Base-by-base conservation (phyloP, 2,888 invertebrate genomes). In the Heliconius hortense region DNA sequence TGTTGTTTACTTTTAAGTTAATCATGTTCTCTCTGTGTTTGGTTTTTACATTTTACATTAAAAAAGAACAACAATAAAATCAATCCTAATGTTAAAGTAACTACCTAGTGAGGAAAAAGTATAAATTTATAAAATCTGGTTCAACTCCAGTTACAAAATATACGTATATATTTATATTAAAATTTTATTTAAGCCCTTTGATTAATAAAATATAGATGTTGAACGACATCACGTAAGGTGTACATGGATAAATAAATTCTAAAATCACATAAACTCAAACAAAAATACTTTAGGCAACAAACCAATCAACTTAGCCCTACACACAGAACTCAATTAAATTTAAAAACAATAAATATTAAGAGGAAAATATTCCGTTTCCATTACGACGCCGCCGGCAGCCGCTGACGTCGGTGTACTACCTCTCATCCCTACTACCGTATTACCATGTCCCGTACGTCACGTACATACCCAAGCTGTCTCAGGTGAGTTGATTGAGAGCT, bases 351-450 rank as follows among this genome's bases (percentile, higher is more conserved):
- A 35, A 64, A 53, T 56, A 69, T 56, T 69, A 69, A 56, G 69
- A 69, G n/a, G n/a, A 53, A 28, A n/a, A 28, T 26, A 69, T 69
- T 53, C 56, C 69, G 31, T 83, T 84, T 83, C 80, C 80, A 79
- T 82, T 81, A 35, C 60, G 76, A 73, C 79, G 78, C 77, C 67
- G 84, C 76, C 78, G 82, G 83, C 90, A 92, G 93, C 92, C 92
- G 86, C 88, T 90, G 91, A 86, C 89, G 79, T 90, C 92, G 79
- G 80, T 84, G 83, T 93, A 92, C 92, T 92, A 93, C 89, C 86
- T 91, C 82, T 87, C 90, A 77, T 87, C 90, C 80, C 86, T 86
- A 80, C 85, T 88, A 82, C 90, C 91, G 82, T 89, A 87, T 86
- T 91, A 90, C 88, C 87, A 89, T 88, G 84, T 86, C 81, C 91